Conservation (phyloP, 2,888 invertebrate species). For the Liopterus haemorrhoidalis region DNA sequence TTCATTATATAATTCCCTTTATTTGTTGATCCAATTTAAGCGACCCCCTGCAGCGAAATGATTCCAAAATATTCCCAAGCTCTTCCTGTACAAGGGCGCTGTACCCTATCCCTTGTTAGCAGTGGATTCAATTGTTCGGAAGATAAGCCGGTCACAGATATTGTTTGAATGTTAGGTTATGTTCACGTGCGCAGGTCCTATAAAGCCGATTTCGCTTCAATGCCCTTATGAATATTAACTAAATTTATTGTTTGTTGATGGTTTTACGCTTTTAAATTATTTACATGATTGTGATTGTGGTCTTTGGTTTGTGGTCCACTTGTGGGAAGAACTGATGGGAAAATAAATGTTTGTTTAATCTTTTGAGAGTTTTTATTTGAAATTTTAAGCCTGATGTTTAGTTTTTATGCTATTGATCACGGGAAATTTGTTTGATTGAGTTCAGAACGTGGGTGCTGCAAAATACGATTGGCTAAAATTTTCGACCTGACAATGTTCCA, state of each 20-base stretch:
- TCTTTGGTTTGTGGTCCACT: no score
- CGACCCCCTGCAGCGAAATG: conserved; percentile 6
- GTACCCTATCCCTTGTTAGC: no score
- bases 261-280: conserved; percentile 23
- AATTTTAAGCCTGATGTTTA: no score
- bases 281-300: conserved; percentile 12
- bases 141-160: conserved; percentile 42
- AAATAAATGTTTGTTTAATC: no score
- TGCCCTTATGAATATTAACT: conserved; percentile 22
- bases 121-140: conserved; percentile 44
- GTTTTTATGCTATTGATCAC: no score
- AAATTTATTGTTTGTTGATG: conserved; percentile 24
- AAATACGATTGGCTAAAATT: no score
- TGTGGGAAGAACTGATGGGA: conserved; percentile 7
- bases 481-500: no score
- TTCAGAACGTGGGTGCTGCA: no score
- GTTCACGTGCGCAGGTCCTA: conserved; percentile 16
- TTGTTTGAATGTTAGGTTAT: conserved; percentile 21
- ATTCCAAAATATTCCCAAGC: conserved; percentile 2
- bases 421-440: no score
- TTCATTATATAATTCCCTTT: no score
- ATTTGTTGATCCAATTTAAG: no score
- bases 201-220: conserved; percentile 15
- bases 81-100: conserved; percentile 24
- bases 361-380: no score